Evolutionary conservation across 2,888 invertebrate genomes (phyloP), one percentile per base, ranked within the genome.

Genomic region (Ischnus inquisitorius): DNA sequence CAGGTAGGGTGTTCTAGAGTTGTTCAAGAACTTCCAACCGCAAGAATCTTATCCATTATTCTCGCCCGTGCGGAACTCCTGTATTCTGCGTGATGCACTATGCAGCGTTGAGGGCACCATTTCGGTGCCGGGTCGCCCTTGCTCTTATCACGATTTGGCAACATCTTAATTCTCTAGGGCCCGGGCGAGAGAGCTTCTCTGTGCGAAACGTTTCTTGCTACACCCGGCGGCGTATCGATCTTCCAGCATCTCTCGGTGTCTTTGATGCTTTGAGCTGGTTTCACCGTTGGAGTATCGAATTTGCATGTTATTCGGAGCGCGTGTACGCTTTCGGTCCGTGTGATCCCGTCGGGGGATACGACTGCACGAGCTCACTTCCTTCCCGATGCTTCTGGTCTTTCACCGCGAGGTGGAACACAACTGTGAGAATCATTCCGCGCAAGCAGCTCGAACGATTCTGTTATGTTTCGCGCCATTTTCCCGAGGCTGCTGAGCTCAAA

Each of bases 221-320:
- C 28, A 62, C 48, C 16, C 43, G 65, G 57, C 68, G 12, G 22
- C 41, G 25, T 46, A 34, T 57, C 64, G 16, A 46, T 22, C 39
- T 41, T 64, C 39, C 22, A 10, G 46, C 48, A 51, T 62, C 71
- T 65, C 54, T 71, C 3, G 12, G 14, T 41, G 88, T 86, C 87
- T 88, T 87, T 88, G 88, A 87, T 72, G 85, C 88, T 88, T 87
- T 87, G 86, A 86, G 82, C 75, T 75, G 87, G 79, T 84, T 79
- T 43, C 82, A 68, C 71, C 72, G 80, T 80, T 74, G 85, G 86
- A 86, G 88, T 89, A 90, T 90, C 90, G 88, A 89, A 91, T 91
- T 91, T 91, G 90, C 91, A 91, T 91, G 88, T 90, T 90, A 92
- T 91, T 90, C 86, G 88, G 84, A 71, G 34, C 84, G 76, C 85